These are phyloP conservation scores for Chelonus formosanus DNA, from an alignment of 2,888 invertebrate species.

Conservation along the genomic window DNA sequence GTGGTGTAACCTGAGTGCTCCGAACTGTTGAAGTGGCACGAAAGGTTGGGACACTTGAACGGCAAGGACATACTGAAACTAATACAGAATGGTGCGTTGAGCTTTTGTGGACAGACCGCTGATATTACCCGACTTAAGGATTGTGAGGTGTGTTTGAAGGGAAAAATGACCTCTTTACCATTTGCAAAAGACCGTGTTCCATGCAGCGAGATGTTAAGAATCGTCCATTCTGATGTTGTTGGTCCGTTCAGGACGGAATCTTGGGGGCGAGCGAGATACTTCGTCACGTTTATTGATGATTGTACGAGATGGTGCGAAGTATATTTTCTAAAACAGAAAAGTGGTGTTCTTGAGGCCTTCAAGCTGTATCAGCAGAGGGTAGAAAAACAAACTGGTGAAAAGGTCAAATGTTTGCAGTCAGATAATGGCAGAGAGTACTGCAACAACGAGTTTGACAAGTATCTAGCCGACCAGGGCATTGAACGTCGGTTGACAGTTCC, in stretches of 20 bases:
- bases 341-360: conserved; percentile 38
- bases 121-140: no score
- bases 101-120: not conserved
- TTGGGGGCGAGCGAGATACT: conserved; percentile 41
- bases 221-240: conserved; percentile 46
- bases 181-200: conserved; percentile 9
- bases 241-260: conserved; percentile 43
- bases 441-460: conserved; percentile 42
- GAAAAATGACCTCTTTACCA: conserved; percentile 8
- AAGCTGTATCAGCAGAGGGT: conserved; percentile 37
- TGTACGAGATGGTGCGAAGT: conserved; percentile 43
- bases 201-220: conserved; percentile 32
- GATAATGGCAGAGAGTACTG: conserved; percentile 45
- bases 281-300: conserved; percentile 48
- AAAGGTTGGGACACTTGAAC: conserved; percentile 29
- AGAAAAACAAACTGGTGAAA: conserved; percentile 39
- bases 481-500: conserved; percentile 41
- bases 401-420: conserved; percentile 41
- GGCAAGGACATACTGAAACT: no score
- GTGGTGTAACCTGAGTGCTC: conserved; percentile 1
- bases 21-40: conserved; percentile 28
- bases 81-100: conserved; percentile 8
- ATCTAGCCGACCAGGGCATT: conserved; percentile 45
- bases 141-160: conserved; percentile 18
- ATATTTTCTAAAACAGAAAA: conserved; percentile 41